These are phyloP conservation scores for Hyles lineata DNA, from an alignment of 2,888 invertebrate species.

Conservation along the genomic window DNA sequence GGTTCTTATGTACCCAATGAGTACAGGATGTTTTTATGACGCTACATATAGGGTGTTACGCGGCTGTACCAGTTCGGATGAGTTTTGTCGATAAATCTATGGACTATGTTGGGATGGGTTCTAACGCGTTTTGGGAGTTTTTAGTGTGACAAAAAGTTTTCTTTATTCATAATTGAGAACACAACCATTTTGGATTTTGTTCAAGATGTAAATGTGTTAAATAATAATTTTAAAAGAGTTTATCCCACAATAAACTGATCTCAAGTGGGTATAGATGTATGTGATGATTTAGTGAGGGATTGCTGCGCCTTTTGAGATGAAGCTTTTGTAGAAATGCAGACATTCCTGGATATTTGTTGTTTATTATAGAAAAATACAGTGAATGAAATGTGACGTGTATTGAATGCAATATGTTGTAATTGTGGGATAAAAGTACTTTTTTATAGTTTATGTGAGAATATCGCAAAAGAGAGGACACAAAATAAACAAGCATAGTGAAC, in stretches of 20 bases:
- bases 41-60: conserved; percentile 12
- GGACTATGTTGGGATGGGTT: conserved; percentile 10
- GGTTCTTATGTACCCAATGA: conserved; percentile 2
- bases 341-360: conserved; percentile 39
- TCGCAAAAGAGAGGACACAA: not conserved
- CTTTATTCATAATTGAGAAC: not conserved
- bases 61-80: conserved; percentile 7
- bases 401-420: not conserved
- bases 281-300: conserved; percentile 2
- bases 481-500: not conserved
- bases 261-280: conserved; percentile 8
- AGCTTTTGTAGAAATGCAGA: not conserved
- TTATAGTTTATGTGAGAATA: not conserved
- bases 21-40: conserved; percentile 1
- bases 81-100: not conserved
- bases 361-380: not conserved
- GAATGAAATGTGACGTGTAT: not conserved
- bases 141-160: not conserved
- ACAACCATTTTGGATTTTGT: no score
- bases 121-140: not conserved
- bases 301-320: conserved; percentile 10
- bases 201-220: not conserved
- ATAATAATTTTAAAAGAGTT: not conserved
- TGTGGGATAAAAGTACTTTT: not conserved
- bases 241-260: conserved; percentile 5